A percentile compares a stretch with the other conserved stretches of the same genome.
These are phyloP conservation scores for Oryzias sinensis DNA, from an alignment of 2,797 vertebrate genomes.

Conservation along the genomic window DNA sequence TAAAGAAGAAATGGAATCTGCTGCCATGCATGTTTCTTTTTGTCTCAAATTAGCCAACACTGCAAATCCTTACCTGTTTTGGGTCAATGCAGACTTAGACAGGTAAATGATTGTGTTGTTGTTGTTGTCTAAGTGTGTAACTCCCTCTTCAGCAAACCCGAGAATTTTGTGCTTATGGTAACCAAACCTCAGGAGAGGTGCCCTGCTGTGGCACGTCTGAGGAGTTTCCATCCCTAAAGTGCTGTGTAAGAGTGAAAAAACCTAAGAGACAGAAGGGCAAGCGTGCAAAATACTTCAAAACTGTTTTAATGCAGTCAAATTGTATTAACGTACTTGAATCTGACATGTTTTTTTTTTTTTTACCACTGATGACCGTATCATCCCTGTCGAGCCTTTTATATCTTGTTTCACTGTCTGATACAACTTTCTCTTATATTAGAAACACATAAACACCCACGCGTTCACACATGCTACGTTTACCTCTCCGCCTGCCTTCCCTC, in stretches of 20 bases:
- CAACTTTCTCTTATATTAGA: too few species aligned
- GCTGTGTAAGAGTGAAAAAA: background rate
- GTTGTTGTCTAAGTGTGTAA: slow-evolving; percentile 20
- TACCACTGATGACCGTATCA: too few species aligned
- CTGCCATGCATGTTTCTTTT: too few species aligned
- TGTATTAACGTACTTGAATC: too few species aligned
- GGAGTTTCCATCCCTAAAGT: slow-evolving; percentile 59
- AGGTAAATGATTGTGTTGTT: slow-evolving; percentile 5
- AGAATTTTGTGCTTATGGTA: slow-evolving; percentile 50
- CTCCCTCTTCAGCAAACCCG: slow-evolving; percentile 17
- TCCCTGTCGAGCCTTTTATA: too few species aligned
- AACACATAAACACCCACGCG: slow-evolving; percentile 3
- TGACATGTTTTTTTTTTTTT: too few species aligned
- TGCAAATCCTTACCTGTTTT: too few species aligned
- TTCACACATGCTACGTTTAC: slow-evolving; percentile 19
- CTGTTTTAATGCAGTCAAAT: too few species aligned
- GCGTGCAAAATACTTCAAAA: too few species aligned
- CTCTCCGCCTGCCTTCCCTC: slow-evolving; percentile 28
- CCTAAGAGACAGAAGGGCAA: background rate
- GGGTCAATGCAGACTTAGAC: background rate
- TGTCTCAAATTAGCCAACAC: too few species aligned
- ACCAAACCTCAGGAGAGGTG: slow-evolving; percentile 43
- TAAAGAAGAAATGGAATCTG: too few species aligned
- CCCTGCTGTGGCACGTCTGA: slow-evolving; percentile 38
- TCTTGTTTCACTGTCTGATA: too few species aligned